phyloP scores from a whole-genome alignment of 2,113 vertebrate genomes.

The Takifugu flavidus region DNA sequence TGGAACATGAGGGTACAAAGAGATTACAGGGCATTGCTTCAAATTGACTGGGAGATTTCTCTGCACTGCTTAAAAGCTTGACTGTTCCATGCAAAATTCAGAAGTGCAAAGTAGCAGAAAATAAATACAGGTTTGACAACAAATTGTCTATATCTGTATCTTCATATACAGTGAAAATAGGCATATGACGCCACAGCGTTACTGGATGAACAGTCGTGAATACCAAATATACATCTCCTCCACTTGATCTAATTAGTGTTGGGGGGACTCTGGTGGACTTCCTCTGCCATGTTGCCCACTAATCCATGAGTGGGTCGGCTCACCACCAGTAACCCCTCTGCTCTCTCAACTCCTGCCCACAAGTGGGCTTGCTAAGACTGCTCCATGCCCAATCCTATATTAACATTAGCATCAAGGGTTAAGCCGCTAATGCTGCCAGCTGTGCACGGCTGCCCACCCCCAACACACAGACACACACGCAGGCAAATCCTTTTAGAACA shows the following conservation, averaged over 20 bases:
- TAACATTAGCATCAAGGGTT: slow-evolving; percentile 64
- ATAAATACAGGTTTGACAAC: neutral
- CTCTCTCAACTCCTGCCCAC: slow-evolving; percentile 26
- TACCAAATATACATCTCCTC: slow-evolving; percentile 6
- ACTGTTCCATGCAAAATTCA: slow-evolving; percentile 9
- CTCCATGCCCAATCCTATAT: slow-evolving; percentile 53
- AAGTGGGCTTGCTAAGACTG: slow-evolving; percentile 46
- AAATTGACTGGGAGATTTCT: slow-evolving; percentile 49
- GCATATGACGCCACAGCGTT: neutral
- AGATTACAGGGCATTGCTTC: slow-evolving; percentile 45
- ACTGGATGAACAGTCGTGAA: slow-evolving; percentile 11
- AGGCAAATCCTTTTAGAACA: slow-evolving; percentile 49
- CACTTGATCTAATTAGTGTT: slow-evolving; percentile 38
- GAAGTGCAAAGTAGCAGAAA: neutral
- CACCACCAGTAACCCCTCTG: slow-evolving; percentile 10
- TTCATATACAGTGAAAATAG: neutral
- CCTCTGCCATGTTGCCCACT: slow-evolving; percentile 33
- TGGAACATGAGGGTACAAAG: slow-evolving; percentile 25
- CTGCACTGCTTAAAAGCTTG: slow-evolving; percentile 5
- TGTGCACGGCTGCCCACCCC: slow-evolving; percentile 44
- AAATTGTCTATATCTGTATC: neutral
- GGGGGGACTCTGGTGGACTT: slow-evolving; percentile 1
- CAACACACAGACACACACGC: slow-evolving; percentile 21
- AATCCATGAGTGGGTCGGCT: slow-evolving; percentile 47
- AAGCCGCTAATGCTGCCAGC: slow-evolving; percentile 67